Evolutionary conservation across 1,140 invertebrate species (phyloP), one percentile per base, ranked within the genome.

Genomic region (Aleiodes sp.): DNA sequence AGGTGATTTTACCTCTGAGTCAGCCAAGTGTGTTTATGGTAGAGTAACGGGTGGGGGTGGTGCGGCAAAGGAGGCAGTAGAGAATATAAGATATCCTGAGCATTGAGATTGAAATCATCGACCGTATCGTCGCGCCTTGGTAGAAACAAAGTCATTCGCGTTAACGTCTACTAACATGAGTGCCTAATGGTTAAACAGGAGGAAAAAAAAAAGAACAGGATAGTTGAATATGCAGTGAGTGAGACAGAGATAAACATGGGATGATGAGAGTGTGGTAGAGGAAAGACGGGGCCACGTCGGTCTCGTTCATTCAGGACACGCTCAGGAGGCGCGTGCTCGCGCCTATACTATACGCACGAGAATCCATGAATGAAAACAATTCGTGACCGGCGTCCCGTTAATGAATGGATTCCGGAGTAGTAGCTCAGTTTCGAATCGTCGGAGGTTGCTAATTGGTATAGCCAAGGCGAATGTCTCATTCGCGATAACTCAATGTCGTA

Each of bases 291-390:
- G 56, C 37, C 56, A 65, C 56, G 63, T 61, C 37, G 60, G 35
- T 72, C 63, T 61, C 66, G 68, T 78, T 79, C 74, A 78, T 79
- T 77, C 75, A 75, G 74, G 69, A 73, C 77, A 74, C 72, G 71
- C 67, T 73, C 70, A 52, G 46, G 67, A 69, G 67, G 67, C 67
- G 65, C 71, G 71, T 70, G 59, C 73, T 73, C 68, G 63, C 39
- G 70, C 52, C 59, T 64, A 68, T 72, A 66, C 64, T 73, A 57
- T 67, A 72, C 71, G 73, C 75, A 72, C 78, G 74, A 73, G 70
- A 76, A 78, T 79, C 76, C 74, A 82, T 85, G 81, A 85, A 84
- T 84, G 83, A 83, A 84, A 84, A 81, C 74, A 78, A 82, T 81
- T 80, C 73, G 76, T 76, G 73, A 76, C 74, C 74, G 72, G 72